phyloP scores from a whole-genome alignment of 2,113 vertebrate genomes.

The Chaenogobius annularis region DNA sequence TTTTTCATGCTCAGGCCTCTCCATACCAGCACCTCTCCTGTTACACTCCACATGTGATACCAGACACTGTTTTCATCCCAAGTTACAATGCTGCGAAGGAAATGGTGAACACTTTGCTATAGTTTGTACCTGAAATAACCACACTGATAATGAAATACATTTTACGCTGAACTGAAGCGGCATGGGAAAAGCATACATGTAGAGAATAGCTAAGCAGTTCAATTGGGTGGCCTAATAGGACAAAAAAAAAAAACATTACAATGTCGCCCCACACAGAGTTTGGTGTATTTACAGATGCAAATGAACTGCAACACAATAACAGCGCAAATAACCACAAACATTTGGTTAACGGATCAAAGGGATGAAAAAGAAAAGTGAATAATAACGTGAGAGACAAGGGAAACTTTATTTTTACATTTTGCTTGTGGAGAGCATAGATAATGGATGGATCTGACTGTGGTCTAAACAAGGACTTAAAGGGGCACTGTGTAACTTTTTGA shows the following conservation, averaged over 20 bases:
- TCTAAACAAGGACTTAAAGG: not conserved
- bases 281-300: conserved; percentile 1
- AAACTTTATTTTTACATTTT: too few species aligned
- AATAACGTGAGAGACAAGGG: not conserved
- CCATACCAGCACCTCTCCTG: conserved; percentile 5
- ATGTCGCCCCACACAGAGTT: not conserved
- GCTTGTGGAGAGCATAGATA: not conserved
- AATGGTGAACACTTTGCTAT: not conserved
- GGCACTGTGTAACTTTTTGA: not conserved
- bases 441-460: not conserved
- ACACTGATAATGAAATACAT: conserved; percentile 5
- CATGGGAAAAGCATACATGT: conserved; percentile 24
- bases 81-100: not conserved
- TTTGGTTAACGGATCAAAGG: not conserved
- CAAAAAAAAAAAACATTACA: not conserved
- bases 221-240: not conserved
- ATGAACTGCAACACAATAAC: not conserved
- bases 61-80: not conserved
- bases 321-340: not conserved
- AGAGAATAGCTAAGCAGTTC: not conserved
- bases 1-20: conserved; percentile 16
- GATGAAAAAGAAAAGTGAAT: too few species aligned
- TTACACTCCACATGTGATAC: not conserved
- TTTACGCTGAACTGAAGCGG: conserved; percentile 50
- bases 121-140: too few species aligned